A percentile compares a stretch with the other conserved stretches of the same genome.
Evolutionary conservation across 2,888 invertebrate species (phyloP).

Genomic region (Elgonia sp.): DNA sequence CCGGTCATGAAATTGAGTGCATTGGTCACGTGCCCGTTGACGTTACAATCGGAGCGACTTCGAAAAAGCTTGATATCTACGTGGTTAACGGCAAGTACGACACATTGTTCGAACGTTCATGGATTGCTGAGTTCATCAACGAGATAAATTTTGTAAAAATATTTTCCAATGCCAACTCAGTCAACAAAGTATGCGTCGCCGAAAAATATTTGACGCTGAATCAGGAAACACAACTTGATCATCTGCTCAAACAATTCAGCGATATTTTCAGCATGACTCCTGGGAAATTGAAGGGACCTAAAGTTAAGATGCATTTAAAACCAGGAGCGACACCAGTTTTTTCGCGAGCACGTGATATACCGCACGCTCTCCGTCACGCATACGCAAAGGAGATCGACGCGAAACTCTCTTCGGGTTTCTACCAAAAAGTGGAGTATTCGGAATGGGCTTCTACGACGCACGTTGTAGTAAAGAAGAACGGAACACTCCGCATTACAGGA

Average conservation of each 20-base stretch:
- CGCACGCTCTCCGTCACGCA: neutral
- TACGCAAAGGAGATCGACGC: constrained; percentile 38
- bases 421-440: constrained; percentile 43
- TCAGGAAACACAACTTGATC: constrained; percentile 18
- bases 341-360: constrained; percentile 50
- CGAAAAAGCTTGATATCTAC: constrained; percentile 45
- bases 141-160: constrained; percentile 35
- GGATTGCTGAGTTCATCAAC: constrained; percentile 43
- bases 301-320: constrained; percentile 28
- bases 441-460: constrained; percentile 61
- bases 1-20: constrained; percentile 24
- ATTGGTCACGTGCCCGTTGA: constrained; percentile 36
- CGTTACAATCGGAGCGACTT: constrained; percentile 29
- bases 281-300: constrained; percentile 47
- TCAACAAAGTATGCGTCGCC: neutral
- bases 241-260: neutral
- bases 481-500: constrained; percentile 42
- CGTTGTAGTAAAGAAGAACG: constrained; percentile 45
- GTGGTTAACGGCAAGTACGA: constrained; percentile 55
- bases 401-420: constrained; percentile 25
- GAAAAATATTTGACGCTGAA: neutral
- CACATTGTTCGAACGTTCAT: constrained; percentile 57
- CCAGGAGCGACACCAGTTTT: constrained; percentile 28
- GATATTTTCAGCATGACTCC: constrained; percentile 44
- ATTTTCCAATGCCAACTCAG: neutral